phyloP scores from a whole-genome alignment of 2,797 vertebrate species.

The Euphonia xanthogaster region DNA sequence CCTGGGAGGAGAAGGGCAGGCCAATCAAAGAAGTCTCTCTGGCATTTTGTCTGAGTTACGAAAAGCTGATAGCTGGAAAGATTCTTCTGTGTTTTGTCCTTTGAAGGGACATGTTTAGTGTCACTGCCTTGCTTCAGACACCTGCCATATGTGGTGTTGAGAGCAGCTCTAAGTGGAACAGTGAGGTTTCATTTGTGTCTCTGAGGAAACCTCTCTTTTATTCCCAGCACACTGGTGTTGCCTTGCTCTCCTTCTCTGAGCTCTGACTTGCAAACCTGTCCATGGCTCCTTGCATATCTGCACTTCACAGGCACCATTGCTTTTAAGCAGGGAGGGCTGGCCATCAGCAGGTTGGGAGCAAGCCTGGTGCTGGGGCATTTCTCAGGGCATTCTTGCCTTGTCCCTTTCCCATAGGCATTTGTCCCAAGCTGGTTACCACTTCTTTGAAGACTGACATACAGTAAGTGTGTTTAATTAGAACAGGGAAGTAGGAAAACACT shows the following conservation, averaged over 20 bases:
- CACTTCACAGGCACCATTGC: not conserved
- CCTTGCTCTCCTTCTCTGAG: not conserved
- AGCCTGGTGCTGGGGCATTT: not conserved
- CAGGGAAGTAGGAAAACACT: slow-evolving; percentile 7
- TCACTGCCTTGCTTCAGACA: not conserved
- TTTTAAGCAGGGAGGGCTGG: not conserved
- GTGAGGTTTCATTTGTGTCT: not conserved
- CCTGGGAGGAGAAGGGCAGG: not conserved
- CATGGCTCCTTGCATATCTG: not conserved
- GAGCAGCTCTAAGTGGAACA: not conserved
- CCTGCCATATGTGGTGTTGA: not conserved
- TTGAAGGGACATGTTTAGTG: not conserved
- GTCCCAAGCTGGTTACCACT: not conserved
- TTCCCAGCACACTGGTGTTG: not conserved
- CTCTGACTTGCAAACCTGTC: not conserved
- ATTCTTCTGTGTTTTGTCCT: not conserved
- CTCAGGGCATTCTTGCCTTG: not conserved
- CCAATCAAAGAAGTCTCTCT: not conserved
- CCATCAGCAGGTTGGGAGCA: not conserved
- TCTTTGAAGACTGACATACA: not conserved
- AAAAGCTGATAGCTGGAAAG: not conserved
- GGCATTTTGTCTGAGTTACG: not conserved
- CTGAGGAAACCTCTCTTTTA: not conserved
- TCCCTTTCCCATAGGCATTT: not conserved
- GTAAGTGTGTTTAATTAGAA: not conserved